Conservation (phyloP, 2,113 vertebrate genomes). For the Trichechus manatus region DNA sequence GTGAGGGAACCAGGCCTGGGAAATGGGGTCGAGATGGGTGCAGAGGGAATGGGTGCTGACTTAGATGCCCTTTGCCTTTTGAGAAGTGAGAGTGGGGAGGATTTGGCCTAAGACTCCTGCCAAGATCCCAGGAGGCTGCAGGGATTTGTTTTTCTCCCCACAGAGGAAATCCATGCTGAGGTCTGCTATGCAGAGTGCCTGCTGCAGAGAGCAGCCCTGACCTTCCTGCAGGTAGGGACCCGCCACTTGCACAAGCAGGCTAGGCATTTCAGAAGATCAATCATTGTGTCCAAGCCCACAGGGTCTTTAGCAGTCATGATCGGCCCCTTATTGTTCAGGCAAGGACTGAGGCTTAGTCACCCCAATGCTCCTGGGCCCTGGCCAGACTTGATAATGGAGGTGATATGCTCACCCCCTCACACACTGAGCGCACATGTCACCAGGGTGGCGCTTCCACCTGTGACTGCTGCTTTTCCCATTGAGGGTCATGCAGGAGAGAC, state of each 20-base stretch:
- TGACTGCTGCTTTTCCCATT: not conserved
- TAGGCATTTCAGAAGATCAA: not conserved
- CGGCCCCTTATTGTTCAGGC: not conserved
- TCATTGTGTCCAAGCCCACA: not conserved
- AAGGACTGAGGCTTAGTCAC: not conserved
- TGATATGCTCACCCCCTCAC: not conserved
- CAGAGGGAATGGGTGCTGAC: not conserved
- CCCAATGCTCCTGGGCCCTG: not conserved
- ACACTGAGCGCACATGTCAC: accelerated
- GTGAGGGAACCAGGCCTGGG: not conserved
- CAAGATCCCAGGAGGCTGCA: not conserved
- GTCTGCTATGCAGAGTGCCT: slow-evolving; percentile 98
- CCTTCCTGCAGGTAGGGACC: slow-evolving; percentile 95
- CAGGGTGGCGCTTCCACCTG: not conserved
- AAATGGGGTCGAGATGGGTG: not conserved
- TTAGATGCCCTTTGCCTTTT: not conserved
- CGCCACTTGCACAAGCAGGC: not conserved
- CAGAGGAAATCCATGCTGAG: slow-evolving; percentile 98
- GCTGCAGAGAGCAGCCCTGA: slow-evolving; percentile 98
- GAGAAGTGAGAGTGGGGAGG: not conserved
- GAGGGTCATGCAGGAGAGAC: not conserved
- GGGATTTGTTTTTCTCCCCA: slow-evolving; percentile 52
- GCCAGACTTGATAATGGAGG: not conserved
- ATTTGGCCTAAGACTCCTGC: not conserved
- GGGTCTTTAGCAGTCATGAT: not conserved